Conservation (phyloP, 2,113 vertebrate species). For the Brienomyrus longianalis region DNA sequence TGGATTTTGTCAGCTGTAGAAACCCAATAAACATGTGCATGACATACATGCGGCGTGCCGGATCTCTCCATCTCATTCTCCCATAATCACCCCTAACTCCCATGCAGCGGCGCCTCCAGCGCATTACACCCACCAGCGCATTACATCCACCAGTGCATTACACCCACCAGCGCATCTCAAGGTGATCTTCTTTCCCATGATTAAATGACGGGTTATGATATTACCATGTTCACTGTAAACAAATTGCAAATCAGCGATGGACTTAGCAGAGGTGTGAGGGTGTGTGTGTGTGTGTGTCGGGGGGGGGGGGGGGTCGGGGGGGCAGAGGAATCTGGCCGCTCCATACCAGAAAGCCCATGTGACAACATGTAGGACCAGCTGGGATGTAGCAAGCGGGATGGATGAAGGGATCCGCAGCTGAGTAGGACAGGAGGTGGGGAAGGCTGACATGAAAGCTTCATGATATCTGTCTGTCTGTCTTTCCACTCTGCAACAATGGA, state of each 20-base stretch:
- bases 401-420: background rate
- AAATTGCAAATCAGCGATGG: background rate
- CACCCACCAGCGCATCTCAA: background rate
- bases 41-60: background rate
- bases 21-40: background rate
- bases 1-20: slow-evolving; percentile 3
- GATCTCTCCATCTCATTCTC: background rate
- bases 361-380: background rate
- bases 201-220: background rate
- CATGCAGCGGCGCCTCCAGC: background rate
- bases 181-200: background rate
- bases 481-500: background rate
- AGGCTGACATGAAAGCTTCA: background rate
- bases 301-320: background rate
- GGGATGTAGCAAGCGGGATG: background rate
- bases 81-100: background rate
- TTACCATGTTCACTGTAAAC: background rate
- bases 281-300: background rate
- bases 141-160: background rate
- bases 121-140: background rate
- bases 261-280: background rate
- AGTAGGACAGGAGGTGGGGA: background rate
- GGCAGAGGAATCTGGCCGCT: background rate
- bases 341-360: background rate
- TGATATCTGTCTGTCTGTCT: background rate